These are phyloP conservation scores for Muntiacus muntjak DNA, from an alignment of 2,113 vertebrate species.

Conservation along the genomic window DNA sequence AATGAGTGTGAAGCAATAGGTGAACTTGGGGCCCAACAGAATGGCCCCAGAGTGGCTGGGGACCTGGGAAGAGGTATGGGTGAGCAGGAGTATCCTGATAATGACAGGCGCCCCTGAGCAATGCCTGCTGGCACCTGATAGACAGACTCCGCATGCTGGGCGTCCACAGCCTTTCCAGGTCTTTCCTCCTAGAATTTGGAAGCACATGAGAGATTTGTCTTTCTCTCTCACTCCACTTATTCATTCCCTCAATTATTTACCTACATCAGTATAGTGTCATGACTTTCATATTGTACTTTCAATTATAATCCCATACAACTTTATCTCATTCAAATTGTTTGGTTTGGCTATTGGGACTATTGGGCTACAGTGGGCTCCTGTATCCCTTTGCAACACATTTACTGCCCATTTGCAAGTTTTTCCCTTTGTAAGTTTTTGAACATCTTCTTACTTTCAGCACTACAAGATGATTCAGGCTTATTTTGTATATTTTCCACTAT, in stretches of 20 bases:
- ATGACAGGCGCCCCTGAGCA: fast-evolving
- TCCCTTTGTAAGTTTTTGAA: not conserved
- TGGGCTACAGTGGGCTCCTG: not conserved
- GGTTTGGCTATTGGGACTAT: not conserved
- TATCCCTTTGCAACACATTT: not conserved
- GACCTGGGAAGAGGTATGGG: not conserved
- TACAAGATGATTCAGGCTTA: not conserved
- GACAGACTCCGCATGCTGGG: fast-evolving
- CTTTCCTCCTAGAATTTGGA: not conserved
- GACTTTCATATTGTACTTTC: not conserved
- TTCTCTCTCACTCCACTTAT: not conserved
- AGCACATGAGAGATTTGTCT: not conserved
- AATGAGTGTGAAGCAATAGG: not conserved
- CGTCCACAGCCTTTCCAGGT: fast-evolving
- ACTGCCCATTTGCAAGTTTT: not conserved
- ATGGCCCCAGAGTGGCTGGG: not conserved
- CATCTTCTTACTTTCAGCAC: not conserved
- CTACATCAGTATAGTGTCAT: not conserved
- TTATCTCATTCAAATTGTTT: not conserved
- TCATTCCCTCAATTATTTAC: not conserved
- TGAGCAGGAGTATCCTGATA: fast-evolving
- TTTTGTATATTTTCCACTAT: not conserved
- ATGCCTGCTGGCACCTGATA: fast-evolving
- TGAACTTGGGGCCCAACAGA: not conserved
- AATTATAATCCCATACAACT: not conserved